Base-by-base conservation (phyloP, 1,140 invertebrate species). In the Bombus consobrinus region DNA sequence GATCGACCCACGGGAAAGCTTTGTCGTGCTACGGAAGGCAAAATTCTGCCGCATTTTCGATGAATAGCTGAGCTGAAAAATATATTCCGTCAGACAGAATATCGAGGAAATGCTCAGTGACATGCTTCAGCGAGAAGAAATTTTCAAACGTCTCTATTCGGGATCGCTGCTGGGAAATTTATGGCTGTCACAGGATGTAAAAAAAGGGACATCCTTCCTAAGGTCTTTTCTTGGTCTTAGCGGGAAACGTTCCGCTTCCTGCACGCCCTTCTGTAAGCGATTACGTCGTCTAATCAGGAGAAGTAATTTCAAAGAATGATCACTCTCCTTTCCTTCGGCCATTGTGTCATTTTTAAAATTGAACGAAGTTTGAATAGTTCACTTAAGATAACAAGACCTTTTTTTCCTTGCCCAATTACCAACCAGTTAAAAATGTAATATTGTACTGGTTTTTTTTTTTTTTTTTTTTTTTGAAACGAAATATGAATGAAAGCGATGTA, bases 241-340 rank as follows among this genome's bases (percentile, higher is more conserved):
- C 64, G n/a, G 41, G 37, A 22, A 75, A 72, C 43, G 76, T 71
- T 66, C 25, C 69, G 78, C 34, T 78, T 69, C 22, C 39, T 53
- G 66, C 73, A 81, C 13, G 59, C 62, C 34, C 5, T 28, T 59
- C 13, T 69, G 47, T 64, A 39, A 59, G 59, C 34, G 66, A 77
- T 88, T 82, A 71, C 53, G 59, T 59, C 69, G 87, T 86, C 64
- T 85, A 89, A 88, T 89, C 83, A 86, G 68, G 68, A 47, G 62
- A 66, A 83, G 73, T 76, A 88, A 64, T 86, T 89, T 62, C 69
- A 32, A 32, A 32, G 28, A 81, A 78, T 28, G 59, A 76, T 81
- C 32, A 34, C 72, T 64, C 13, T n/a, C 32, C 28, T 73, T 37
- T 43, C 53, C 53, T 34, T 34, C 34, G 8, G 15, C 39, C 8